Evolutionary conservation across 1,140 invertebrate species (phyloP).

Genomic region (Zaprionus davidi): DNA sequence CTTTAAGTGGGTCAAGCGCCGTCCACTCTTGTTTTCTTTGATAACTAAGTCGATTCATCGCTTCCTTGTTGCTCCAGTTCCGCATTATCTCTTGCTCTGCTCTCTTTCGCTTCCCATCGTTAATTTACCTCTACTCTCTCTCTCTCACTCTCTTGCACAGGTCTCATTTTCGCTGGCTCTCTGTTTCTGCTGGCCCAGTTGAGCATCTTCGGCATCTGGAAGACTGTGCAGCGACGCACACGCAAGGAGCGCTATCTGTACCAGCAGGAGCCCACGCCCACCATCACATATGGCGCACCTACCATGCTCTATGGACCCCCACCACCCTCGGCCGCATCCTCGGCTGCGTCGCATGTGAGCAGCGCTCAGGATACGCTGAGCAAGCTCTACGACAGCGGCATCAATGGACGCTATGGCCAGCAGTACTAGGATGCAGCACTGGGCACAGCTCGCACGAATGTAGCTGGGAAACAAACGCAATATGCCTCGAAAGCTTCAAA

Average conservation of each 20-base stretch:
- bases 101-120: slow-evolving; percentile 13
- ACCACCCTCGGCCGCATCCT: slow-evolving; percentile 44
- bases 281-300: slow-evolving; percentile 70
- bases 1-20: slow-evolving; percentile 73
- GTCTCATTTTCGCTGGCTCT: slow-evolving; percentile 74
- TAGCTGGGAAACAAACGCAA: slow-evolving; percentile 77
- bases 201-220: slow-evolving; percentile 82
- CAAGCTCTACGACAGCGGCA: slow-evolving; percentile 93
- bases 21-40: slow-evolving; percentile 80
- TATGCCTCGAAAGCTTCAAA: slow-evolving; percentile 82
- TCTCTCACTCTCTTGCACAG: slow-evolving; percentile 40
- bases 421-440: slow-evolving; percentile 87
- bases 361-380: slow-evolving; percentile 90
- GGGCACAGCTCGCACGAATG: slow-evolving; percentile 57
- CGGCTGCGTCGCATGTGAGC: slow-evolving; percentile 75
- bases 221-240: slow-evolving; percentile 89
- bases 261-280: slow-evolving; percentile 74
- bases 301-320: slow-evolving; percentile 77
- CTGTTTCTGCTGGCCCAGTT: slow-evolving; percentile 78
- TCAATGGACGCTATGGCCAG: slow-evolving; percentile 88
- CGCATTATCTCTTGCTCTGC: slow-evolving; percentile 26
- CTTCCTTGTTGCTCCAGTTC: slow-evolving; percentile 48
- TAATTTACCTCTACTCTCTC: slow-evolving; percentile 18
- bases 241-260: slow-evolving; percentile 86
- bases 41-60: slow-evolving; percentile 63